Evolutionary conservation across 2,113 vertebrate genomes (phyloP).

Genomic region (Pogonocichla stellata): DNA sequence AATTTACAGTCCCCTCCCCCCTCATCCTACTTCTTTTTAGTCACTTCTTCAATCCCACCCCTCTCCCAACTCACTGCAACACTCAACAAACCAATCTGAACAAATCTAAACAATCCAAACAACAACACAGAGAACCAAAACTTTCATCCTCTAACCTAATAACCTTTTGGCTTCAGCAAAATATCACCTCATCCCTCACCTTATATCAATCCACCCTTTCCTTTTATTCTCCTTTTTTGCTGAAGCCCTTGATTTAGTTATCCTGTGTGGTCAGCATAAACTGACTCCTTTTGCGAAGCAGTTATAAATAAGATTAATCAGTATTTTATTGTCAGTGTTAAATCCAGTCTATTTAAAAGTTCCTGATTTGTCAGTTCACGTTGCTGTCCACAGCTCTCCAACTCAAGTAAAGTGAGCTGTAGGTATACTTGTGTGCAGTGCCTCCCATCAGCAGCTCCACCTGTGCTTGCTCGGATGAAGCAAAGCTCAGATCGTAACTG

Average conservation of each 20-base stretch:
- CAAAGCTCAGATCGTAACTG: too few species aligned
- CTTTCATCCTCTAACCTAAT: too few species aligned
- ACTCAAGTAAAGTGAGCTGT: background rate
- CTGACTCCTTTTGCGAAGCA: background rate
- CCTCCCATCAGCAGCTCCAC: background rate
- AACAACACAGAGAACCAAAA: too few species aligned
- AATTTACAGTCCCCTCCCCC: too few species aligned
- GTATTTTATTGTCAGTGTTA: background rate
- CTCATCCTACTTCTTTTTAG: too few species aligned
- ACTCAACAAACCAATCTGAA: too few species aligned
- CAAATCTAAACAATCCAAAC: too few species aligned
- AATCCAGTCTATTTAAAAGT: background rate
- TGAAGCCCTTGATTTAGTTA: background rate
- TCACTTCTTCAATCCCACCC: background rate
- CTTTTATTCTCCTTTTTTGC: too few species aligned
- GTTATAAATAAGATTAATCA: background rate
- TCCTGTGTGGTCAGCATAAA: background rate
- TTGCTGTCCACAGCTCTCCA: background rate
- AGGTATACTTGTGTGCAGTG: background rate
- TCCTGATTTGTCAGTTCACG: background rate
- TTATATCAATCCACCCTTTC: too few species aligned
- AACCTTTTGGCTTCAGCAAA: too few species aligned
- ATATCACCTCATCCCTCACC: too few species aligned
- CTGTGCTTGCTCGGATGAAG: background rate
- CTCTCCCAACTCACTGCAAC: background rate